phyloP scores from a whole-genome alignment of 64 coral and sea anemone genomes.

The Actinia tenebrosa region DNA sequence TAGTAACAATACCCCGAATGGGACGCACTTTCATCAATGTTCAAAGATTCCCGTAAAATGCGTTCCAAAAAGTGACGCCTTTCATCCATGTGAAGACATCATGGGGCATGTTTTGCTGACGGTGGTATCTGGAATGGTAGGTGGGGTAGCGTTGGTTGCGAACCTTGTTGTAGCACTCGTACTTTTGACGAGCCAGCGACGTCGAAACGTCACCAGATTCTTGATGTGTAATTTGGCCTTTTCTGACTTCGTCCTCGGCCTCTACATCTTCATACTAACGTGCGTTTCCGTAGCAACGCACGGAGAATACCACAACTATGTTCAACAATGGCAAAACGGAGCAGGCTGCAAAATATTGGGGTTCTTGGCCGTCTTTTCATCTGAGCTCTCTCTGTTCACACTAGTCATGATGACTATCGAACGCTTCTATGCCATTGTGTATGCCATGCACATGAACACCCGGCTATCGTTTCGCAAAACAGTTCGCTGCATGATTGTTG shows the following conservation, averaged over 20 bases:
- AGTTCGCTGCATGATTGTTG: conserved; percentile 61
- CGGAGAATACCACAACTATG: conserved; percentile 75
- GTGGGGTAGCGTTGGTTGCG: conserved; percentile 53
- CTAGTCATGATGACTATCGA: conserved; percentile 86
- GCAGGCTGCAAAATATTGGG: conserved; percentile 76
- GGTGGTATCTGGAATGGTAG: conserved; percentile 62
- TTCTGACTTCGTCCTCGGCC: conserved; percentile 88
- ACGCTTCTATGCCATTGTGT: conserved; percentile 84
- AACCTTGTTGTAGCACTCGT: conserved; percentile 76
- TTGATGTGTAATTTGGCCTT: conserved; percentile 90
- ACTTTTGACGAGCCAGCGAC: conserved; percentile 59
- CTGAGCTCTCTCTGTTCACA: conserved; percentile 76
- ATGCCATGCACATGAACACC: conserved; percentile 80
- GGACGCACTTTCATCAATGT: background rate
- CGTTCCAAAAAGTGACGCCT: conserved; percentile 60
- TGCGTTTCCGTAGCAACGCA: conserved; percentile 71
- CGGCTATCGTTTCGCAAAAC: conserved; percentile 70
- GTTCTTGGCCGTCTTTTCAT: conserved; percentile 90
- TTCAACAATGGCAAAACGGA: conserved; percentile 66
- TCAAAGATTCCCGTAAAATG: conserved; percentile 35
- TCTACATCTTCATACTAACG: conserved; percentile 76
- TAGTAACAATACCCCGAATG: conserved; percentile 19
- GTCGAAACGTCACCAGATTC: conserved; percentile 83
- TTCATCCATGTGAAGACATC: conserved; percentile 91
- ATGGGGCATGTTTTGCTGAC: conserved; percentile 90